Base-by-base conservation (phyloP, 92 coral and sea anemone species). In the Porites evermanni region DNA sequence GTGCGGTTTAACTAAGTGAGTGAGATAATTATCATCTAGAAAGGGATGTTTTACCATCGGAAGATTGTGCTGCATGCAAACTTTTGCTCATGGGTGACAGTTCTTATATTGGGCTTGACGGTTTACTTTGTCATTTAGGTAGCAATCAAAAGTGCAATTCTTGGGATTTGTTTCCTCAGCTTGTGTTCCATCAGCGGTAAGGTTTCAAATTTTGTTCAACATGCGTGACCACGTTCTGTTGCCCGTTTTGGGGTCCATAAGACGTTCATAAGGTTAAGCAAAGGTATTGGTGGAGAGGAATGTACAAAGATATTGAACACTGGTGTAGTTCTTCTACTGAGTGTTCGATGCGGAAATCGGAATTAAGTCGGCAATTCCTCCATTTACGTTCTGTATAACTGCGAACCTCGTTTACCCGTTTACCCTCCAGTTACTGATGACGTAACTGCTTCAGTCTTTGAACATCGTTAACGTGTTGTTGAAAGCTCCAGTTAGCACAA, bases 231-330 rank as follows among this genome's bases (percentile, higher is more conserved):
- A 87, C 26, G 26, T 24, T 24, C 26, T 24, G 26, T 24, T 24
- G 26, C 26, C 26, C 26, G 0, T 24, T 80, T 90, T 19, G 88
- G 91, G 7, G 18, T 81, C 13, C 91, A 90, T 21, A 90, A 86
- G 71, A 90, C 91, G 14, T 85, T 72, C 52, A 89, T 56, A 89
- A 89, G 21, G 64, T 89, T 53, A 66, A 82, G 13, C 64, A n/a
- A 65, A 79, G 82, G 64, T 90, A 86, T 52, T 90, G 81, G 67
- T 90, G 91, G 91, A 52, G 65, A 44, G 91, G 91, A 10, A 91
- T 82, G 91, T 90, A 73, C 23, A 79, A 86, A 54, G 90, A 89
- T 51, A 47, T 82, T 68, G 78, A 66, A 68, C 79, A 47, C 71
- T 82, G 87, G 70, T 82, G 87, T 53, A 53, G 1, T 0, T 53